phyloP scores from a whole-genome alignment of 2,888 invertebrate genomes.

The Lingula anatina region DNA sequence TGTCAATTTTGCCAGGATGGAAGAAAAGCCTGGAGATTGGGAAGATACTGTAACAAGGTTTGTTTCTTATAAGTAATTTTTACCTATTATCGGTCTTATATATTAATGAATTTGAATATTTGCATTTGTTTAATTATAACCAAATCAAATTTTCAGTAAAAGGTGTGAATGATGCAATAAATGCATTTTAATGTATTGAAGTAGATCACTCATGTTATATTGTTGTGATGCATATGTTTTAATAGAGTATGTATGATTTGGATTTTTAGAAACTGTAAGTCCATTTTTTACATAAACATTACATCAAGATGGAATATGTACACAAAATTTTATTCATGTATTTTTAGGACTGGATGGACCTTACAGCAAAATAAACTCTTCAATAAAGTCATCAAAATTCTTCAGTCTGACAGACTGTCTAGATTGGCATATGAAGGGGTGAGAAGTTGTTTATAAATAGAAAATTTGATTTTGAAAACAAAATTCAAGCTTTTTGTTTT shows the following conservation, averaged over 20 bases:
- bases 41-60: constrained; percentile 65
- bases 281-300: too few species aligned
- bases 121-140: background rate
- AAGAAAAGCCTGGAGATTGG: constrained; percentile 62
- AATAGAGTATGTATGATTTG: too few species aligned
- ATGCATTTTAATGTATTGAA: too few species aligned
- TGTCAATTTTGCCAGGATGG: constrained; percentile 60
- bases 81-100: background rate
- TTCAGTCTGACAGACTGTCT: constrained; percentile 61
- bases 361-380: constrained; percentile 64
- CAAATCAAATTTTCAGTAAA: background rate
- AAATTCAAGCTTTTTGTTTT: too few species aligned
- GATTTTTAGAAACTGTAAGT: too few species aligned
- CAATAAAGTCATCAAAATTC: constrained; percentile 61
- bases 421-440: constrained; percentile 61
- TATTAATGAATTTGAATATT: background rate
- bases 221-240: too few species aligned
- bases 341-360: constrained; percentile 61
- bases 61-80: constrained; percentile 8
- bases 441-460: too few species aligned
- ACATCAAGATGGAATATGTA: too few species aligned
- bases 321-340: too few species aligned
- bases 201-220: too few species aligned
- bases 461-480: background rate
- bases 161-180: background rate